These are phyloP conservation scores for Garrulus glandarius DNA, from an alignment of 2,797 vertebrate genomes.

Conservation along the genomic window DNA sequence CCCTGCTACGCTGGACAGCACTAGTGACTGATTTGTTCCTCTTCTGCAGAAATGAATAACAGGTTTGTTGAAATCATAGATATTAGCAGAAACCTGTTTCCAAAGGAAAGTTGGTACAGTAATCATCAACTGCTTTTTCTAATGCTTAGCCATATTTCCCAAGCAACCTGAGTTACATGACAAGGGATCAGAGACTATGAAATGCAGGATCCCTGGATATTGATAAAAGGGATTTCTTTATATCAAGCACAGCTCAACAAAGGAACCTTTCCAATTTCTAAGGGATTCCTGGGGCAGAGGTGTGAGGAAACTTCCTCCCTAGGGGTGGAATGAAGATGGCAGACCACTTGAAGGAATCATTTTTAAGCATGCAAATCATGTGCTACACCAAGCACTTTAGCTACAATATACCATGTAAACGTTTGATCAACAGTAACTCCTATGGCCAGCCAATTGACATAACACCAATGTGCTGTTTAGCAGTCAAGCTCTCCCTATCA, in stretches of 20 bases:
- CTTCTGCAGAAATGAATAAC: constrained; percentile 59
- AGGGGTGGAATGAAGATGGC: background rate
- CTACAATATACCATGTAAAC: background rate
- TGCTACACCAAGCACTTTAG: background rate
- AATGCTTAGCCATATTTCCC: background rate
- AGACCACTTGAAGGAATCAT: background rate
- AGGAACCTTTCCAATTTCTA: background rate
- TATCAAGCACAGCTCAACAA: background rate
- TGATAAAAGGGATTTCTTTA: background rate
- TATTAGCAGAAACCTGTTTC: constrained; percentile 8
- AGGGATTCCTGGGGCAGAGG: background rate
- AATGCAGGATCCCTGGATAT: background rate
- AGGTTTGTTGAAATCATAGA: constrained; percentile 60
- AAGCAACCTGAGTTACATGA: background rate
- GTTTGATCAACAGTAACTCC: background rate
- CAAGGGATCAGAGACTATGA: background rate
- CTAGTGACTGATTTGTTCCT: constrained; percentile 34
- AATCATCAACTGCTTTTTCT: background rate
- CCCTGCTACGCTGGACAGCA: background rate
- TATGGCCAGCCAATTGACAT: background rate
- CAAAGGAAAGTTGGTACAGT: background rate
- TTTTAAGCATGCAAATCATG: background rate
- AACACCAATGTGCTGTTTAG: background rate
- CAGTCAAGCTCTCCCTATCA: background rate
- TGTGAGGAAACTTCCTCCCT: background rate